A percentile compares a stretch with the other conserved stretches of the same genome.
Conservation (phyloP, 2,888 invertebrate genomes). For the Acanthosoma haemorrhoidale region DNA sequence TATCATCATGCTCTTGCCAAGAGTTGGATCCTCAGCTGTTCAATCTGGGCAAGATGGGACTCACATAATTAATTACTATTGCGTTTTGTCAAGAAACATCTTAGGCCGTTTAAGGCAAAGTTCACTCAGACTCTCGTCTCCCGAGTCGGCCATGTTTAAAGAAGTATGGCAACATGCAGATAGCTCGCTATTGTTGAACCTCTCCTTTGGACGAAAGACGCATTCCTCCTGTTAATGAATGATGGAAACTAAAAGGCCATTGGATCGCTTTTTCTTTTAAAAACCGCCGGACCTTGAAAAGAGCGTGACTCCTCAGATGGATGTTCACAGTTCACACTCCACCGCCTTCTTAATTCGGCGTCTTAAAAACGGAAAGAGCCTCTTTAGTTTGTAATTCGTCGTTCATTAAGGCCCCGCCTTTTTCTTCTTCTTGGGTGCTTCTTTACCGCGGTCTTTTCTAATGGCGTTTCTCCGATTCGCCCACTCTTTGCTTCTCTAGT, state of each 20-base stretch:
- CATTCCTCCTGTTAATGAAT: background rate
- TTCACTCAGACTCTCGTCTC: no score
- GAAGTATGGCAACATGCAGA: no score
- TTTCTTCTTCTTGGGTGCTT: background rate
- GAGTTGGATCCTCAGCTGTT: no score
- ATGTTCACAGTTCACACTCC: background rate
- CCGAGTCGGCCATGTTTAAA: no score
- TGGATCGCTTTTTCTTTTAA: background rate
- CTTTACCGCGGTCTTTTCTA: background rate
- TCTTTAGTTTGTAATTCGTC: conserved; percentile 13
- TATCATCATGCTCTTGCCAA: no score
- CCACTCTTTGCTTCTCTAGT: no score
- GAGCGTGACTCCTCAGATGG: background rate
- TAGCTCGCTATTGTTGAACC: no score
- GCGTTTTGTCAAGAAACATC: no score
- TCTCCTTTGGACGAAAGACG: no score
- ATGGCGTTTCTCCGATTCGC: background rate
- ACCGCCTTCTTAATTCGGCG: background rate
- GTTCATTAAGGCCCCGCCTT: conserved; percentile 13
- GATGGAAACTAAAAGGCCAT: background rate
- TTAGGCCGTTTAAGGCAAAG: no score
- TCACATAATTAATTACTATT: no score
- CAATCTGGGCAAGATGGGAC: no score
- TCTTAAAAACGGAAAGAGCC: background rate
- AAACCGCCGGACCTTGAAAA: background rate